A percentile compares a stretch with the other conserved stretches of the same genome.
phyloP scores from a whole-genome alignment of 2,113 vertebrate species.

The Vicugna pacos region DNA sequence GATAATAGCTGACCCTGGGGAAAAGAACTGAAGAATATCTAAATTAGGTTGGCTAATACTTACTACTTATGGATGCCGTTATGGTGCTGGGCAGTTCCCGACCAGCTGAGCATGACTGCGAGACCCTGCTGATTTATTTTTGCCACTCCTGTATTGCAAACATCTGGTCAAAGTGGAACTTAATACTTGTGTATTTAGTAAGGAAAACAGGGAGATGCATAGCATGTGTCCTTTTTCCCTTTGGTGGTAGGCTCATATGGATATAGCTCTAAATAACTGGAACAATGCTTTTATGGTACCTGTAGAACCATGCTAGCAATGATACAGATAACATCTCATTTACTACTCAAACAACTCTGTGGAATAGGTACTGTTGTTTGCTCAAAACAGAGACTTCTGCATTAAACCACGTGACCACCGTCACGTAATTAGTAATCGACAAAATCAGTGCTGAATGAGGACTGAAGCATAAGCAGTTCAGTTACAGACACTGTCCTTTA shows the following conservation, averaged over 20 bases:
- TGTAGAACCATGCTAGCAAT: background rate
- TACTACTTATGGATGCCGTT: background rate
- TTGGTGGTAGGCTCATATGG: background rate
- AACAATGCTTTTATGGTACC: background rate
- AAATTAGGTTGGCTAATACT: background rate
- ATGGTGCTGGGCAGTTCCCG: background rate
- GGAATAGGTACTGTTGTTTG: background rate
- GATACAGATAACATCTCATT: background rate
- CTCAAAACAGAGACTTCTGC: background rate
- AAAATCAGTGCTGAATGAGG: background rate
- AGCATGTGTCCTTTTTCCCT: background rate
- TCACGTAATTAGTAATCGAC: background rate
- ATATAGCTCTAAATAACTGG: background rate
- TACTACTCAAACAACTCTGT: background rate
- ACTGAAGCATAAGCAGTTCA: background rate
- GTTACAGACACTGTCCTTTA: background rate
- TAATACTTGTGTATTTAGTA: background rate
- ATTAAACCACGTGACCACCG: background rate
- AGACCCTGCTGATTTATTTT: background rate
- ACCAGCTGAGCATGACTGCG: accelerated
- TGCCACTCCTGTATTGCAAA: background rate
- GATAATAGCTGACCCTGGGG: background rate
- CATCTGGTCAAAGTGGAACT: background rate
- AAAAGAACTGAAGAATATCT: background rate
- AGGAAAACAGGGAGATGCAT: background rate